phyloP scores from a whole-genome alignment of 2,797 vertebrate genomes.

The Arrhamphus sclerolepis region DNA sequence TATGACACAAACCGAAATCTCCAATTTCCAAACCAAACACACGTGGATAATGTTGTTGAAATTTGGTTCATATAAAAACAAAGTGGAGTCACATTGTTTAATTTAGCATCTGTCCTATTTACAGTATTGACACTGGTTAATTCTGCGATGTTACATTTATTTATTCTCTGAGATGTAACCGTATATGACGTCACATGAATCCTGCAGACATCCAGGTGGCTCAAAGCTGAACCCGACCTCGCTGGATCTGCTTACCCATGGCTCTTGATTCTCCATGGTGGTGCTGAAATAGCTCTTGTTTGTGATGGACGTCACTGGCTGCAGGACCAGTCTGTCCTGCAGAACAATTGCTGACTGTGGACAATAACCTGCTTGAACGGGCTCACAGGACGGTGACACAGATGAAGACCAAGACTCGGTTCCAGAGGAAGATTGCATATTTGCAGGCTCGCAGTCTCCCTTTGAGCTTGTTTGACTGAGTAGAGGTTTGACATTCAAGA shows the following conservation, averaged over 20 bases:
- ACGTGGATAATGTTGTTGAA: background rate
- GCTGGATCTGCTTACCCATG: background rate
- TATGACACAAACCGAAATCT: too few species aligned
- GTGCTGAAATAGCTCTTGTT: constrained; percentile 38
- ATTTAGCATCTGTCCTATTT: background rate
- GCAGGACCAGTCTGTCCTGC: background rate
- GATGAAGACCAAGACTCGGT: background rate
- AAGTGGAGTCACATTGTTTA: background rate
- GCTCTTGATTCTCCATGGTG: background rate
- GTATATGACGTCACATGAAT: constrained; percentile 9
- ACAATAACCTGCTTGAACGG: constrained; percentile 16
- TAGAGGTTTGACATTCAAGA: constrained; percentile 34
- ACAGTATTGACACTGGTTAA: background rate
- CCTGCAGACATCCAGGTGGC: constrained; percentile 1
- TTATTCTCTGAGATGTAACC: constrained; percentile 27
- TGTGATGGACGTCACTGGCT: background rate
- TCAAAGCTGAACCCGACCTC: constrained; percentile 6
- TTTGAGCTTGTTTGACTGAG: background rate
- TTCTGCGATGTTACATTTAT: background rate
- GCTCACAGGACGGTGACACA: background rate
- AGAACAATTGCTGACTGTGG: constrained; percentile 19
- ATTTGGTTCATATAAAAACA: background rate
- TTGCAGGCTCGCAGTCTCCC: constrained; percentile 4
- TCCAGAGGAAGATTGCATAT: background rate
- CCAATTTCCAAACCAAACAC: background rate